Percentiles rank a stretch among this genome's conserved stretches.
Conservation (phyloP, 2,888 invertebrate species). For the Cabera pusaria region DNA sequence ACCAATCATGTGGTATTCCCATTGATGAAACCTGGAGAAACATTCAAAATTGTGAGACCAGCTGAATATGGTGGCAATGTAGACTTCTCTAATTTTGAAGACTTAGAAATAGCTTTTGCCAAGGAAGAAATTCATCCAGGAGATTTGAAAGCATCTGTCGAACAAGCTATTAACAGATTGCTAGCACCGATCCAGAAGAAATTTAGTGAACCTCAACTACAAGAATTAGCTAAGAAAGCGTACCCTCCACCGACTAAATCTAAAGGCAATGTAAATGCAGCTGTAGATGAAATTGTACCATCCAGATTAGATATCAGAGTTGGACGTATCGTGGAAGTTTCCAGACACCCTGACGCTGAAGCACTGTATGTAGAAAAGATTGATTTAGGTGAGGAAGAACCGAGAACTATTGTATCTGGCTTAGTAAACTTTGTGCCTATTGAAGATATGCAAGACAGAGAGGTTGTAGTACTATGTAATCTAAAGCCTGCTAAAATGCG, state of each 20-base stretch:
- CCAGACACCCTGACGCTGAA: slow-evolving; percentile 96
- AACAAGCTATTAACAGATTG: slow-evolving; percentile 92
- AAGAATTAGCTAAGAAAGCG: slow-evolving; percentile 90
- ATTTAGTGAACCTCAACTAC: slow-evolving; percentile 91
- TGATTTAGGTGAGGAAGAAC: slow-evolving; percentile 91
- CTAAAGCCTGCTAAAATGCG: slow-evolving; percentile 98
- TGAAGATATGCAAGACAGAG: slow-evolving; percentile 94
- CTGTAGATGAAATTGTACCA: slow-evolving; percentile 86
- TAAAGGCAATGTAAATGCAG: slow-evolving; percentile 62
- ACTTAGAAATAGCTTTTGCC: slow-evolving; percentile 92
- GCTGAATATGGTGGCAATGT: slow-evolving; percentile 92
- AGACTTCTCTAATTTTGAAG: slow-evolving; percentile 87
- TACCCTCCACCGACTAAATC: slow-evolving; percentile 91
- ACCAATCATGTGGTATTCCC: slow-evolving; percentile 96
- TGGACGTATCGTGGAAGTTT: slow-evolving; percentile 92
- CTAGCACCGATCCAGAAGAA: slow-evolving; percentile 94
- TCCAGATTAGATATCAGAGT: slow-evolving; percentile 93
- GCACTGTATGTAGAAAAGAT: slow-evolving; percentile 96
- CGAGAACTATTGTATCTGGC: slow-evolving; percentile 92
- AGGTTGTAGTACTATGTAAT: slow-evolving; percentile 97
- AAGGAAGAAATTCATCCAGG: slow-evolving; percentile 95
- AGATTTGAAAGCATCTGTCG: slow-evolving; percentile 94
- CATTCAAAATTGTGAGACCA: slow-evolving; percentile 87
- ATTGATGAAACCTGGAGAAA: slow-evolving; percentile 86
- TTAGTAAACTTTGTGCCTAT: slow-evolving; percentile 95